phyloP scores from a whole-genome alignment of 2,888 invertebrate species.

The Teleiodes luculella region DNA sequence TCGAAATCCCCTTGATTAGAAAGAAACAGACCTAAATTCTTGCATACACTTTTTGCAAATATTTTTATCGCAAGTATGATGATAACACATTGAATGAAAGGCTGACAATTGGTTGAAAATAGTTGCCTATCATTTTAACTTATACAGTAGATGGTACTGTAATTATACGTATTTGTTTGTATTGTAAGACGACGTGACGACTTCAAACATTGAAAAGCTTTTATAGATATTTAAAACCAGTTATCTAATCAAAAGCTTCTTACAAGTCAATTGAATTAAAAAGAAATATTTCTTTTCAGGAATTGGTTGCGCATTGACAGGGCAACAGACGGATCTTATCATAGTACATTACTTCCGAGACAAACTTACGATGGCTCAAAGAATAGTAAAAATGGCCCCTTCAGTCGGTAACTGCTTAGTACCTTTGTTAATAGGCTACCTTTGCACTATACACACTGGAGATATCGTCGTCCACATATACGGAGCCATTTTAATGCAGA shows the following conservation, averaged over 20 bases:
- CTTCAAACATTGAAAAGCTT: too few species aligned
- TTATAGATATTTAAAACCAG: too few species aligned
- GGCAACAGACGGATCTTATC: slow-evolving; percentile 78
- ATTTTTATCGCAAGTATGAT: too few species aligned
- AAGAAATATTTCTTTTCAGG: slow-evolving; percentile 55
- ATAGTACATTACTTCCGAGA: slow-evolving; percentile 79
- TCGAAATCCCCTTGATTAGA: too few species aligned
- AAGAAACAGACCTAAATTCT: too few species aligned
- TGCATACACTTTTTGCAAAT: too few species aligned
- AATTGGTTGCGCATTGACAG: slow-evolving; percentile 75
- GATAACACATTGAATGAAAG: too few species aligned
- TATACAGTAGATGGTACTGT: too few species aligned
- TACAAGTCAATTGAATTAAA: not conserved
- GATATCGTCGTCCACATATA: slow-evolving; percentile 75
- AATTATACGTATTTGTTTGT: too few species aligned
- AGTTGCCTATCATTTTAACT: too few species aligned
- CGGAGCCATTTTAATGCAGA: slow-evolving; percentile 78
- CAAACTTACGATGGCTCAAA: slow-evolving; percentile 71
- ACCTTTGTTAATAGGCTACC: slow-evolving; percentile 70
- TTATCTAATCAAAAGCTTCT: not conserved
- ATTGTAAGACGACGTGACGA: too few species aligned
- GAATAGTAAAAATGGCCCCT: slow-evolving; percentile 72
- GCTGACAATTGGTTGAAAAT: too few species aligned
- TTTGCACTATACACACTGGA: slow-evolving; percentile 61
- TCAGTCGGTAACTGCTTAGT: slow-evolving; percentile 75